These are phyloP conservation scores for Pharmacophagus antenor DNA, from an alignment of 2,888 invertebrate genomes.

Conservation along the genomic window DNA sequence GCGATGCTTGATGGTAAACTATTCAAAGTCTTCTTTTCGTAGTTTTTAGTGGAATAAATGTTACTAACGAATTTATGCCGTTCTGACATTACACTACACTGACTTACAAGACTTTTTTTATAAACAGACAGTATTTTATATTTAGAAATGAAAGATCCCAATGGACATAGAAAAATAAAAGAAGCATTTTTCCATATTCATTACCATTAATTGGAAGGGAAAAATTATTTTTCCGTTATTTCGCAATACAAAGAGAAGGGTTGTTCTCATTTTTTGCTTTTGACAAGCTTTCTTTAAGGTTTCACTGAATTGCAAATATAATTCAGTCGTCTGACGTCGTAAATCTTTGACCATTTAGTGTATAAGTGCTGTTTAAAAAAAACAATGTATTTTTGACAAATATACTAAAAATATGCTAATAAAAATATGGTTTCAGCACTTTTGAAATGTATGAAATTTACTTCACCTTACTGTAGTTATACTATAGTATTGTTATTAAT, in stretches of 20 bases:
- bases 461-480: no score
- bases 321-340: slow-evolving; percentile 6
- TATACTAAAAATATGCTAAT: neutral
- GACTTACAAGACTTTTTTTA: neutral
- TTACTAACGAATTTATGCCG: no score
- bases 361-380: neutral
- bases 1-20: no score
- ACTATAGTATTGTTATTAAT: no score
- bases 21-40: no score
- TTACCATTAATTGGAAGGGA: slow-evolving; percentile 14
- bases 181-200: slow-evolving; percentile 7
- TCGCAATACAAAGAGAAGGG: slow-evolving; percentile 14
- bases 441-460: no score
- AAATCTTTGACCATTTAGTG: slow-evolving; percentile 10
- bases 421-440: no score
- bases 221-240: slow-evolving; percentile 17
- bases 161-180: no score
- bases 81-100: no score
- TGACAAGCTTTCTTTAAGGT: slow-evolving; percentile 18
- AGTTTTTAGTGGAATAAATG: no score
- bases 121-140: neutral
- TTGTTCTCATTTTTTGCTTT: slow-evolving; percentile 18
- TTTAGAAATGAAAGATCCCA: neutral
- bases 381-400: neutral
- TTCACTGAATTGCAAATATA: slow-evolving; percentile 22